Conservation (phyloP, 2,888 invertebrate genomes). For the Chymomyza amoena region DNA sequence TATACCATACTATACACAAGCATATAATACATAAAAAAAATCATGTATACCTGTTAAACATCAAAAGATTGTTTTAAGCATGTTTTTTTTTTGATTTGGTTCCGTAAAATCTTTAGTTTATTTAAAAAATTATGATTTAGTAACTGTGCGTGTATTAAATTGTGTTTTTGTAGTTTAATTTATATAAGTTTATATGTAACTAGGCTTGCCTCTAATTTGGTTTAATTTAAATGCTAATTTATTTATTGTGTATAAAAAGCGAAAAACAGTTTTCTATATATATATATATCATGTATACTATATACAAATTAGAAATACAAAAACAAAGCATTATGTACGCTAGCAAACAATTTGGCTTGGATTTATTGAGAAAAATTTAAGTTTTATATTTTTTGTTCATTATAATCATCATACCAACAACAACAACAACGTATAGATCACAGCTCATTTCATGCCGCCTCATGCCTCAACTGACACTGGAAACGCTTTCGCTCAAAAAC, state of each 20-base stretch:
- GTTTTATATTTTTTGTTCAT: background rate
- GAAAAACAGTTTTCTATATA: background rate
- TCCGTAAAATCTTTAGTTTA: background rate
- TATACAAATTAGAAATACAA: background rate
- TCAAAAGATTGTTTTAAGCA: slow-evolving; percentile 11
- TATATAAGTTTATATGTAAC: background rate
- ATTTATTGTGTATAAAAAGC: slow-evolving; percentile 2
- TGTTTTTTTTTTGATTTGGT: slow-evolving; percentile 22
- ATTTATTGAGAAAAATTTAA: background rate
- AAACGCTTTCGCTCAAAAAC: background rate
- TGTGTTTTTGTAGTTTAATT: background rate
- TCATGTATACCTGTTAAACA: slow-evolving; percentile 57
- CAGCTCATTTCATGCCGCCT: background rate
- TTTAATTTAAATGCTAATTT: slow-evolving; percentile 46
- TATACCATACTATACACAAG: background rate
- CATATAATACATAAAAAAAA: slow-evolving; percentile 31
- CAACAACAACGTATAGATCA: too few species aligned
- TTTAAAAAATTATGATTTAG: background rate
- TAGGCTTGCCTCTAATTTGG: slow-evolving; percentile 18
- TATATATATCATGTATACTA: background rate
- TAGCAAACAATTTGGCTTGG: background rate
- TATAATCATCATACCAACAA: background rate
- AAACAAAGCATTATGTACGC: background rate
- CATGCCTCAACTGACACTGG: background rate
- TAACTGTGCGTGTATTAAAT: background rate